Evolutionary conservation across 2,113 vertebrate species (phyloP).

Genomic region (Solea solea): DNA sequence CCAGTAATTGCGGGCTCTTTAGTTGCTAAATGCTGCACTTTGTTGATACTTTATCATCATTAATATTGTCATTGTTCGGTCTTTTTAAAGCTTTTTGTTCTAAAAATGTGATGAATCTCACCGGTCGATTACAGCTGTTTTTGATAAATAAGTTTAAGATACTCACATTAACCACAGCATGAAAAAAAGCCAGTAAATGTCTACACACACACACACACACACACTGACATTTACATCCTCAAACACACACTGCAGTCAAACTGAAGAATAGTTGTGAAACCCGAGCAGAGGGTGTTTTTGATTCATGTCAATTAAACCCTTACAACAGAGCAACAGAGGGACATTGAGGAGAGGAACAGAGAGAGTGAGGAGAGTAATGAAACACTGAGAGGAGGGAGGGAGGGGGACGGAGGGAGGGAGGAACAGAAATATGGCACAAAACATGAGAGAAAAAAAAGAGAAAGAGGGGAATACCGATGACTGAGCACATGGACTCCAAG

Average conservation of each 20-base stretch:
- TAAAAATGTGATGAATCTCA: no score
- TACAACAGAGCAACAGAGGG: background rate
- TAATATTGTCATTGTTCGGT: no score
- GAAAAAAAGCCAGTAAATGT: background rate
- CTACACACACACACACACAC: background rate
- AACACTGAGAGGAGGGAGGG: slow-evolving; percentile 2
- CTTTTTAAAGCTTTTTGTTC: no score
- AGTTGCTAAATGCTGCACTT: no score
- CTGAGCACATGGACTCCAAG: background rate
- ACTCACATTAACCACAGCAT: no score
- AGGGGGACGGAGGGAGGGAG: background rate
- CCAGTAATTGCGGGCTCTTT: no score
- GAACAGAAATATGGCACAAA: slow-evolving; percentile 5
- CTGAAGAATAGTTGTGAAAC: slow-evolving; percentile 36
- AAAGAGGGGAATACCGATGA: slow-evolving; percentile 10
- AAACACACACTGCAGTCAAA: slow-evolving; percentile 13
- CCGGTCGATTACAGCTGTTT: no score
- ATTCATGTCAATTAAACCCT: slow-evolving; percentile 30
- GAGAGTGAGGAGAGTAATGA: background rate
- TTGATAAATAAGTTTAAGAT: no score
- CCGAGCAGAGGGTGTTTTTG: slow-evolving; percentile 18
- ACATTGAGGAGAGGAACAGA: background rate
- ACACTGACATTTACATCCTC: background rate
- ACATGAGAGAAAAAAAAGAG: background rate
- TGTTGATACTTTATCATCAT: no score